A percentile compares a stretch with the other conserved stretches of the same genome.
phyloP scores from a whole-genome alignment of 35 echinoderm and acorn worm genomes.

The Ptychodera flava region DNA sequence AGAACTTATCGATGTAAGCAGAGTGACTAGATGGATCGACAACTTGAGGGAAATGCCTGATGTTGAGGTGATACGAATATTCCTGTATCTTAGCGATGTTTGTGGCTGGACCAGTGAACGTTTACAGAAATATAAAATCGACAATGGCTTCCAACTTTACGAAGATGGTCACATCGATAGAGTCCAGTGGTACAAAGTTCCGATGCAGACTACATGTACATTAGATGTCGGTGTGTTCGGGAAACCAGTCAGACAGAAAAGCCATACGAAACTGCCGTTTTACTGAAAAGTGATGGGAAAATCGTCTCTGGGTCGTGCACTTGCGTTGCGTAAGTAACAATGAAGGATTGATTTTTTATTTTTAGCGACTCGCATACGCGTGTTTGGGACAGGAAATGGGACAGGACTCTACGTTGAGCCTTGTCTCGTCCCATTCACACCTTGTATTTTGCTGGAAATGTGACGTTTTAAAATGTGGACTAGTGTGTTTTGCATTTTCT shows the following conservation, averaged over 20 bases:
- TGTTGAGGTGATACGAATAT: slow-evolving; percentile 18
- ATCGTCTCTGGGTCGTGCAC: slow-evolving; percentile 28
- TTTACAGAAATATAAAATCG: slow-evolving; percentile 26
- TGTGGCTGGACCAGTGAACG: slow-evolving; percentile 36
- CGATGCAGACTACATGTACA: slow-evolving; percentile 14
- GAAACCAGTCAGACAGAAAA: slow-evolving; percentile 30
- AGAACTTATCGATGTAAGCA: slow-evolving; percentile 4
- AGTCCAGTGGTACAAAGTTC: slow-evolving; percentile 14
- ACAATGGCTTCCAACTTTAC: slow-evolving; percentile 30
- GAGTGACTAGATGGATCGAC: slow-evolving; percentile 2
- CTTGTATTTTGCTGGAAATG: no score
- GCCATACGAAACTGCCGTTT: slow-evolving; percentile 21
- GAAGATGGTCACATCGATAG: slow-evolving; percentile 29
- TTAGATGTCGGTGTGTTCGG: slow-evolving; percentile 3
- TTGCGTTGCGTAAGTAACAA: slow-evolving; percentile 14
- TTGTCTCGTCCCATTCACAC: not conserved
- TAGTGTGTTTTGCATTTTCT: no score
- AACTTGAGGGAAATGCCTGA: slow-evolving; percentile 21
- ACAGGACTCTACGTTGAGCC: not conserved
- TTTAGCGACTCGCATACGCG: not conserved
- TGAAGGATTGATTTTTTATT: not conserved
- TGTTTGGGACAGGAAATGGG: not conserved
- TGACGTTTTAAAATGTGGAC: no score
- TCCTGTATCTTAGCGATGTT: slow-evolving; percentile 22
- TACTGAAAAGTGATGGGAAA: slow-evolving; percentile 5